Evolutionary conservation across 2,113 vertebrate genomes (phyloP).

Genomic region (Cyprinodon tularosa): DNA sequence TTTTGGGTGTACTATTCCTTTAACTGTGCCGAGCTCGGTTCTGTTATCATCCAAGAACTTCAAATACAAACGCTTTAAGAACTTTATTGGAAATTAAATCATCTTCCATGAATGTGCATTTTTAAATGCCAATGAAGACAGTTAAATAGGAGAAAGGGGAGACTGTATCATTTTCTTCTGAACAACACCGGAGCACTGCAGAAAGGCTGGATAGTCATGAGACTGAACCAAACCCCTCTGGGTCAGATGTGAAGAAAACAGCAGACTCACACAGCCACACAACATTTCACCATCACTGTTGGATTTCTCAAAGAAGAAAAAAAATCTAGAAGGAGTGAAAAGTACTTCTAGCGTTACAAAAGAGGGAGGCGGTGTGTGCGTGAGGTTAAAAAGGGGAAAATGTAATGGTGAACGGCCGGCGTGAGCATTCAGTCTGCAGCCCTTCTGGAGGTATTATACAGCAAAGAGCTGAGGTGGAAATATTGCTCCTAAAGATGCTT

Average conservation of each 20-base stretch:
- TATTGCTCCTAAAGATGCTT: background rate
- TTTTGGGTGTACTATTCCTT: too few relatives aligned
- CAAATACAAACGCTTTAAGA: slow-evolving; percentile 1
- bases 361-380: slow-evolving; percentile 13
- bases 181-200: slow-evolving; percentile 36
- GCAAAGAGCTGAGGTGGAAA: background rate
- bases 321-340: slow-evolving; percentile 6
- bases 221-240: slow-evolving; percentile 47
- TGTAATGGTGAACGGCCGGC: background rate
- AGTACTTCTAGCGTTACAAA: slow-evolving; percentile 12
- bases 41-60: slow-evolving; percentile 2
- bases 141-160: background rate
- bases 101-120: slow-evolving; percentile 2
- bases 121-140: slow-evolving; percentile 1
- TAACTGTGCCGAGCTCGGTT: too few relatives aligned
- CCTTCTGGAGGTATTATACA: background rate
- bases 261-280: slow-evolving; percentile 48
- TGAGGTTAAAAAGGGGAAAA: background rate
- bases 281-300: slow-evolving; percentile 59
- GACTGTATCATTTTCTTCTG: slow-evolving; percentile 17
- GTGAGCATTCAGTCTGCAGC: too few relatives aligned
- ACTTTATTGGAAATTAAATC: background rate
- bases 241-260: slow-evolving; percentile 66
- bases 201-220: slow-evolving; percentile 52
- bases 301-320: slow-evolving; percentile 33